Evolutionary conservation across 2,888 invertebrate species (phyloP).

Genomic region (Rhingia campestris): DNA sequence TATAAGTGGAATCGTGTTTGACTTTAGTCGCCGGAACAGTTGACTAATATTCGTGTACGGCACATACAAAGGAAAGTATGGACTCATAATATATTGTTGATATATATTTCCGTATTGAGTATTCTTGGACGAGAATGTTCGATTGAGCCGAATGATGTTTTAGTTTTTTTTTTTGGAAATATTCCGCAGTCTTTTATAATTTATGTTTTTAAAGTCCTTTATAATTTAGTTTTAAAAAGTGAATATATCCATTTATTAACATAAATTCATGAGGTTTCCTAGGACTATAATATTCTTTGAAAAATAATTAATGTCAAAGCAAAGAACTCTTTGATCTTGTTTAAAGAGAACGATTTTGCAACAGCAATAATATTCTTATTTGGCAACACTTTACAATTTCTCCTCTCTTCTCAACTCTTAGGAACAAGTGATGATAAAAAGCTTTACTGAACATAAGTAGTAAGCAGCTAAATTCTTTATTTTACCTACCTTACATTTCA

Average conservation of each 20-base stretch:
- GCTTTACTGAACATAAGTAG: no score
- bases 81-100: neutral
- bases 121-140: neutral
- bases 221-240: no score
- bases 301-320: neutral
- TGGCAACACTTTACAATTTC: neutral
- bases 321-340: slow-evolving; percentile 24
- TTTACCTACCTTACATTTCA: neutral
- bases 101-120: neutral
- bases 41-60: neutral
- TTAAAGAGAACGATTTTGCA: slow-evolving; percentile 8
- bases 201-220: no score
- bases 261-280: no score
- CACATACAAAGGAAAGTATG: neutral
- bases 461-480: no score
- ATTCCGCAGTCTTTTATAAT: no score
- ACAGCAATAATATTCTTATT: neutral
- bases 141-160: no score
- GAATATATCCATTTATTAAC: no score
- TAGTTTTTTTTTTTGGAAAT: no score
- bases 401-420: neutral
- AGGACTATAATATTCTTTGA: no score
- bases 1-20: neutral
- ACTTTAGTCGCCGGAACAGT: slow-evolving; percentile 7
- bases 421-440: neutral